Conservation (phyloP, 2,797 vertebrate species). For the Limnodromus scolopaceus region DNA sequence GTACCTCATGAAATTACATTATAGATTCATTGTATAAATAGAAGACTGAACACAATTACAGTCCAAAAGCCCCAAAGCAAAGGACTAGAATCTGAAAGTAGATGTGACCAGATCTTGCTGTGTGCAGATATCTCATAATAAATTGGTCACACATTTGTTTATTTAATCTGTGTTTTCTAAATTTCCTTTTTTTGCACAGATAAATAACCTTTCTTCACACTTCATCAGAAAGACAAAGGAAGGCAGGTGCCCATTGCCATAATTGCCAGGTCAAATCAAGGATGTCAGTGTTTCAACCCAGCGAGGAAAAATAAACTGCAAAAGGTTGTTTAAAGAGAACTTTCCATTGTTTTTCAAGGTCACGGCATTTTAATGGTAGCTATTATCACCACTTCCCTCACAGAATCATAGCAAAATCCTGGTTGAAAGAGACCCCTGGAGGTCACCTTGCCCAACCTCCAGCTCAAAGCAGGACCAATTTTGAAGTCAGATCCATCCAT, state of each 20-base stretch:
- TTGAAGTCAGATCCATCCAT: background rate
- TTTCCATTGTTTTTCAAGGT: background rate
- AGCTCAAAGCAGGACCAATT: background rate
- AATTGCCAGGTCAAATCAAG: slow-evolving; percentile 1
- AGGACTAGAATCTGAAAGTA: slow-evolving; percentile 13
- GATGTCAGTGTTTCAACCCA: background rate
- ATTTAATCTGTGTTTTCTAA: slow-evolving; percentile 64
- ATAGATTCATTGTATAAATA: slow-evolving; percentile 83
- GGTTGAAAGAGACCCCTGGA: background rate
- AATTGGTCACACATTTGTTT: slow-evolving; percentile 55
- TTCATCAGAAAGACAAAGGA: background rate
- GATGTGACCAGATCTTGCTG: slow-evolving; percentile 24
- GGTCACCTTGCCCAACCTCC: background rate
- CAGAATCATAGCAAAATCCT: background rate
- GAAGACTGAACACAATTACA: slow-evolving; percentile 69
- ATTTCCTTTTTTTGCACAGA: background rate
- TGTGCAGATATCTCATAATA: slow-evolving; percentile 21
- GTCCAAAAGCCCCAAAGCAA: slow-evolving; percentile 48
- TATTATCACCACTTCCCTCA: background rate
- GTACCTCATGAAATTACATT: slow-evolving; percentile 82
- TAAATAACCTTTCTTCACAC: slow-evolving; percentile 24
- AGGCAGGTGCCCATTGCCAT: background rate
- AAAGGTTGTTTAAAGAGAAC: background rate
- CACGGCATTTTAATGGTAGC: background rate
- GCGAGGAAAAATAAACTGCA: background rate